phyloP scores from a whole-genome alignment of 2,113 vertebrate species.

The Coryphaenoides rupestris region DNA sequence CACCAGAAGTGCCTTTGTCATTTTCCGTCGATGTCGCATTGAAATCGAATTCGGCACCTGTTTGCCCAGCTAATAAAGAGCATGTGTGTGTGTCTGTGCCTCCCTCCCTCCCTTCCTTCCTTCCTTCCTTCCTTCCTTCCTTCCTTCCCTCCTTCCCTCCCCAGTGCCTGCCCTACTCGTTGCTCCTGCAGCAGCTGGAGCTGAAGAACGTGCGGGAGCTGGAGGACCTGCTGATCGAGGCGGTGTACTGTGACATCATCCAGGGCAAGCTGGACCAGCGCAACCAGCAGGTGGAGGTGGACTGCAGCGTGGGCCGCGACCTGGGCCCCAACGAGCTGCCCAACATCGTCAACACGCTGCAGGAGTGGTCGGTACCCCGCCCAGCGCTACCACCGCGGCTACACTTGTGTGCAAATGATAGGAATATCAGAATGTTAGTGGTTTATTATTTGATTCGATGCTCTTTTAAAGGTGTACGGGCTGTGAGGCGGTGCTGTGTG shows the following conservation, averaged over 20 bases:
- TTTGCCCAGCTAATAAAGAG: constrained; percentile 13
- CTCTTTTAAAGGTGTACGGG: constrained; percentile 83
- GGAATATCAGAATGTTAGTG: no score
- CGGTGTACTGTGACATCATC: constrained; percentile 98
- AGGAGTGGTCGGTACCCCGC: constrained; percentile 92
- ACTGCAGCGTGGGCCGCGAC: constrained; percentile 94
- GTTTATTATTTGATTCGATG: no score
- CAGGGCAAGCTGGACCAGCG: constrained; percentile 97
- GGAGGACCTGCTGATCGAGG: constrained; percentile 97
- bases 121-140: no score
- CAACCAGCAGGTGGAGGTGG: constrained; percentile 96
- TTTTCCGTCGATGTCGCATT: constrained; percentile 21
- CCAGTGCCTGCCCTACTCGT: constrained; percentile 90
- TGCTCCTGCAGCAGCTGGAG: constrained; percentile 95
- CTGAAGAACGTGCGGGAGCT: constrained; percentile 95
- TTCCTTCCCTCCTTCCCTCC: no score
- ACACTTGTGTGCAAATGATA: no score
- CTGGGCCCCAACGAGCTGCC: constrained; percentile 92
- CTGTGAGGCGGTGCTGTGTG: constrained; percentile 89
- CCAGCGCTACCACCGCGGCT: no score
- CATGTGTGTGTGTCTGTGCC: neutral
- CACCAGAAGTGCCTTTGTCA: constrained; percentile 17
- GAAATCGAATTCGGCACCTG: constrained; percentile 20
- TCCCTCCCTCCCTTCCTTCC: no score
- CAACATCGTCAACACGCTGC: constrained; percentile 90